Evolutionary conservation across 2,888 invertebrate genomes (phyloP).

Genomic region (Deilephila porcellus): DNA sequence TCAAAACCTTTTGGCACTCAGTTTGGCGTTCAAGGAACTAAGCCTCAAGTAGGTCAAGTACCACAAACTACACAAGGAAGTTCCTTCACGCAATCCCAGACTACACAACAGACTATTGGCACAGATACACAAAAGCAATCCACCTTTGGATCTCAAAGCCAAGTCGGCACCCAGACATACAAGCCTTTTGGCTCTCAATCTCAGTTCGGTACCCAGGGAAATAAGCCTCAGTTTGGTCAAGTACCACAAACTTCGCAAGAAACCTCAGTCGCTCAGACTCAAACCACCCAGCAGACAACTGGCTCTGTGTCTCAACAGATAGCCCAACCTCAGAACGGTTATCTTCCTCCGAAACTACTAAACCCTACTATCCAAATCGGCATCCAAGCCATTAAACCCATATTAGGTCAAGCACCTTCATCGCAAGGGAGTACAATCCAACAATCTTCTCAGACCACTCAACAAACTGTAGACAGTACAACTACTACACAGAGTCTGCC

Average conservation of each 20-base stretch:
- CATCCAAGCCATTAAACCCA: background rate
- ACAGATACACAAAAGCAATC: slow-evolving; percentile 30
- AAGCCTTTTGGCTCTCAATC: slow-evolving; percentile 23
- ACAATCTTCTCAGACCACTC: slow-evolving; percentile 5
- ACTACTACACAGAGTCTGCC: background rate
- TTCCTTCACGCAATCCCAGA: background rate
- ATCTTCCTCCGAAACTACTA: background rate
- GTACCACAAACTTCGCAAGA: background rate
- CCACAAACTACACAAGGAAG: no score
- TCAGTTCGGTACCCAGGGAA: slow-evolving; percentile 29
- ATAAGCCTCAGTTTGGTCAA: slow-evolving; percentile 34
- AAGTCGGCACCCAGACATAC: slow-evolving; percentile 39
- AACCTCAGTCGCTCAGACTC: background rate
- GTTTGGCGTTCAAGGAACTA: no score
- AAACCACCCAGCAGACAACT: background rate
- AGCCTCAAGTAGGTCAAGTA: no score
- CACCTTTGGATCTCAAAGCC: background rate
- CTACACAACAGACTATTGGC: slow-evolving; percentile 45
- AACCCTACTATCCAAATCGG: background rate
- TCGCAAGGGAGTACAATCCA: slow-evolving; percentile 5
- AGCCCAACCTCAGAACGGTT: background rate
- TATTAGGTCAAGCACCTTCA: background rate
- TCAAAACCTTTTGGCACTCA: no score
- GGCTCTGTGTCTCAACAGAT: background rate
- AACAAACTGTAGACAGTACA: background rate